phyloP scores from a whole-genome alignment of 2,113 vertebrate species.

The Psittacula cyanocephala region DNA sequence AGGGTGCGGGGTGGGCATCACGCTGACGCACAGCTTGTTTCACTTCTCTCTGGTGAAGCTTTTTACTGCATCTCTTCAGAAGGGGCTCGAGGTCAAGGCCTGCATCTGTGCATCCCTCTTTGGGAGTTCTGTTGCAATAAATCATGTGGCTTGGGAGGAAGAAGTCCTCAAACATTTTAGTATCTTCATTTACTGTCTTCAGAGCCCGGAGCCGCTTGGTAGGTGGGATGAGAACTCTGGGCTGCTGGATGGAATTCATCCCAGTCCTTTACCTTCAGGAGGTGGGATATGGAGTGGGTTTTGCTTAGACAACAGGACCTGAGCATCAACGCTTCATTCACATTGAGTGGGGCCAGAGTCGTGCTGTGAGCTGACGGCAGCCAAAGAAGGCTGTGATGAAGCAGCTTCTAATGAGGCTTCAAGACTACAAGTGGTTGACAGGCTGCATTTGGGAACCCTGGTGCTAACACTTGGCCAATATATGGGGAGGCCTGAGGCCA shows the following conservation, averaged over 20 bases:
- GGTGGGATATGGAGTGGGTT: background rate
- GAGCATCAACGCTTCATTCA: fast-evolving
- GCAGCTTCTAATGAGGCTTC: background rate
- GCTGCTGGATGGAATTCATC: background rate
- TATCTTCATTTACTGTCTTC: background rate
- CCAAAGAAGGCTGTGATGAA: background rate
- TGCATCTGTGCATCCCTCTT: background rate
- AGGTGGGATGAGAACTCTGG: background rate
- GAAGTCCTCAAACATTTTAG: background rate
- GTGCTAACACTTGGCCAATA: background rate
- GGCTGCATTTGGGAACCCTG: background rate
- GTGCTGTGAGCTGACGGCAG: background rate
- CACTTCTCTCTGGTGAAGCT: background rate
- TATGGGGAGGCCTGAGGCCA: background rate
- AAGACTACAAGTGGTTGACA: background rate
- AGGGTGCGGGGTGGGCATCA: fast-evolving
- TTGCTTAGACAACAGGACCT: background rate
- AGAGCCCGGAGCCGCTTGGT: fast-evolving
- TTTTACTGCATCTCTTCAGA: background rate
- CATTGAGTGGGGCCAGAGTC: background rate
- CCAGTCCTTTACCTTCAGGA: background rate
- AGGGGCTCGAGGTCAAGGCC: background rate
- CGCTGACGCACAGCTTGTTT: background rate
- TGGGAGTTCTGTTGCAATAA: background rate
- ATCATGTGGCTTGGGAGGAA: background rate